Percentiles rank a stretch among this genome's conserved stretches.
Evolutionary conservation across 2,113 vertebrate species (phyloP).

Genomic region (Columbina picui): DNA sequence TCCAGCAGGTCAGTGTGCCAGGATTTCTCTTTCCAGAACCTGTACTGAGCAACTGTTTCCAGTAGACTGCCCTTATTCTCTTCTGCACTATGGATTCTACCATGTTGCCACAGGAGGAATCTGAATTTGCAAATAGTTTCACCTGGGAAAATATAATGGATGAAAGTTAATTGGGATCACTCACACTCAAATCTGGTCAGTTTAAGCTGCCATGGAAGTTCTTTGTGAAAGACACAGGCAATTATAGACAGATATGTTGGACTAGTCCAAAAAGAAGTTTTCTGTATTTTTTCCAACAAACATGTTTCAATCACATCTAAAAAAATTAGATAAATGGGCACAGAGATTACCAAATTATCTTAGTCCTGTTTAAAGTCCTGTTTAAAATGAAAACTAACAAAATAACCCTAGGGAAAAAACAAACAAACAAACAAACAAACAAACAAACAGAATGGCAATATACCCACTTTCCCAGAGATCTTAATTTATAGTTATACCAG

Average conservation of each 20-base stretch:
- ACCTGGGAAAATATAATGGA: background rate
- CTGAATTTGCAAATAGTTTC: background rate
- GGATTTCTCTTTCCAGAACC: background rate
- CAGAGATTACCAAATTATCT: background rate
- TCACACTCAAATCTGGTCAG: background rate
- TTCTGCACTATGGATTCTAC: background rate
- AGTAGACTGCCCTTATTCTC: background rate
- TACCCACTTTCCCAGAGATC: background rate
- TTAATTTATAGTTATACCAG: background rate
- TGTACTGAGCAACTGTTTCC: background rate
- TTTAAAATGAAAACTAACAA: background rate
- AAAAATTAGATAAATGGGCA: background rate
- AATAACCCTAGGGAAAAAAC: background rate
- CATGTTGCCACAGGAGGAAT: background rate
- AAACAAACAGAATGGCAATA: background rate
- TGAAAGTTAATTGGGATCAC: constrained; percentile 24
- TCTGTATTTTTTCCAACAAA: background rate
- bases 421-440: no score
- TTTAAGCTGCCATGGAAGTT: constrained; percentile 6
- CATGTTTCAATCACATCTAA: background rate
- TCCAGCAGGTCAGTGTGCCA: background rate
- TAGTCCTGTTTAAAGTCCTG: background rate
- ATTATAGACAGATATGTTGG: background rate
- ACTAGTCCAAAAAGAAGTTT: background rate
- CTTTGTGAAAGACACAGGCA: background rate